These are phyloP conservation scores for Colossoma macropomum DNA, from an alignment of 2,113 vertebrate genomes.

Conservation along the genomic window DNA sequence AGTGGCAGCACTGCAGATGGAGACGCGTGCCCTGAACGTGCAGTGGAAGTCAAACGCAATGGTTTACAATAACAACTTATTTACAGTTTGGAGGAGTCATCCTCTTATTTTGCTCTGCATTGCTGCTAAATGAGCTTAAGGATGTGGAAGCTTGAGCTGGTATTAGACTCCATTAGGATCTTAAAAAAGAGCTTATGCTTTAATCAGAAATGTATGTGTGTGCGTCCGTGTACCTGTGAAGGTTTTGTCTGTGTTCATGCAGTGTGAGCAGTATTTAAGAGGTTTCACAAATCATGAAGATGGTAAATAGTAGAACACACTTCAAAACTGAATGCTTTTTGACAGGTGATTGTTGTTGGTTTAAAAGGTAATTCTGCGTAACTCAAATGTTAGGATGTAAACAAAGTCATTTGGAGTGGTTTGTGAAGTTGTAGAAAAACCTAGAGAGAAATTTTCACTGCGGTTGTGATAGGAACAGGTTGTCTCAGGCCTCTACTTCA, in stretches of 20 bases:
- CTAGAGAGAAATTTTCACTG: too few relatives aligned
- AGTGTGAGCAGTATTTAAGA: not conserved
- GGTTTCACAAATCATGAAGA: conserved; percentile 13
- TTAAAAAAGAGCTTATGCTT: conserved; percentile 32
- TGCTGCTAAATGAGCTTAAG: conserved; percentile 24
- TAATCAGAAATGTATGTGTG: conserved; percentile 32
- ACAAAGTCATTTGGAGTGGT: too few relatives aligned
- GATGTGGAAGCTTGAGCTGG: conserved; percentile 19
- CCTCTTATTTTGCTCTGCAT: conserved; percentile 20
- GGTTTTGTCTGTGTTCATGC: not conserved
- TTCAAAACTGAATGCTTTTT: not conserved
- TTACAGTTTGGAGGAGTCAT: conserved; percentile 39
- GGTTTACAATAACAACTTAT: conserved; percentile 30
- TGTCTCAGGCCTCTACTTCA: too few relatives aligned
- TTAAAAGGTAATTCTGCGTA: too few relatives aligned
- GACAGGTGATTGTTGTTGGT: not conserved
- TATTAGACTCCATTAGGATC: conserved; percentile 27
- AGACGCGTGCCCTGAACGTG: conserved; percentile 19
- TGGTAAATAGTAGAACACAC: not conserved
- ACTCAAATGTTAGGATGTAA: too few relatives aligned
- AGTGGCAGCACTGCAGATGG: conserved; percentile 19
- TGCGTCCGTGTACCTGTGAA: not conserved
- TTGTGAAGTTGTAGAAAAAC: too few relatives aligned
- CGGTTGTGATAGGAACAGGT: too few relatives aligned
- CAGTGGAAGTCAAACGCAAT: conserved; percentile 21